phyloP scores from a whole-genome alignment of 2,797 vertebrate species.

The Pelochelys cantorii region DNA sequence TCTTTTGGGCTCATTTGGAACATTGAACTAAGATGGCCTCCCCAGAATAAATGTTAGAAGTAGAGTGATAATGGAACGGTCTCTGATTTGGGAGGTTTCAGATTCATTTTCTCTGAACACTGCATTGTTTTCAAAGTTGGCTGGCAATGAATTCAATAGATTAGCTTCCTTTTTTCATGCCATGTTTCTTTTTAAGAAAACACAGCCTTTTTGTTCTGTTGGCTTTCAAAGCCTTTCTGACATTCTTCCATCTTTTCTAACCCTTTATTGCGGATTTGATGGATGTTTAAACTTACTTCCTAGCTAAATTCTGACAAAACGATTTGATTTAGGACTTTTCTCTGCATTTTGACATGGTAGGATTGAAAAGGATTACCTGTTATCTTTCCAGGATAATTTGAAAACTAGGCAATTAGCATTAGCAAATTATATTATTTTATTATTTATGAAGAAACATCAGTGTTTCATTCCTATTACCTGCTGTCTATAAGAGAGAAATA shows the following conservation, averaged over 20 bases:
- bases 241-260: not conserved
- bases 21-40: not conserved
- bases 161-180: not conserved
- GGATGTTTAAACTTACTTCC: not conserved
- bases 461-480: not conserved
- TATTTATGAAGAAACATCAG: not conserved
- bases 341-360: not conserved
- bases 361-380: not conserved
- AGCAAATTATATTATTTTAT: not conserved
- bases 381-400: not conserved
- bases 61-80: not conserved
- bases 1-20: not conserved
- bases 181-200: not conserved
- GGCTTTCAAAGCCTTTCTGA: not conserved
- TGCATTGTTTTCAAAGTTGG: accelerated
- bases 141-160: not conserved
- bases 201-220: not conserved
- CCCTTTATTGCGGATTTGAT: not conserved
- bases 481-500: not conserved
- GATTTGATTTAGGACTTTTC: accelerated
- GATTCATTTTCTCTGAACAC: not conserved
- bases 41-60: not conserved
- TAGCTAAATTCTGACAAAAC: not conserved
- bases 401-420: not conserved
- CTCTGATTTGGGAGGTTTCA: not conserved